Evolutionary conservation across 2,888 invertebrate species (phyloP).

Genomic region (Caenorhabditis sp.): DNA sequence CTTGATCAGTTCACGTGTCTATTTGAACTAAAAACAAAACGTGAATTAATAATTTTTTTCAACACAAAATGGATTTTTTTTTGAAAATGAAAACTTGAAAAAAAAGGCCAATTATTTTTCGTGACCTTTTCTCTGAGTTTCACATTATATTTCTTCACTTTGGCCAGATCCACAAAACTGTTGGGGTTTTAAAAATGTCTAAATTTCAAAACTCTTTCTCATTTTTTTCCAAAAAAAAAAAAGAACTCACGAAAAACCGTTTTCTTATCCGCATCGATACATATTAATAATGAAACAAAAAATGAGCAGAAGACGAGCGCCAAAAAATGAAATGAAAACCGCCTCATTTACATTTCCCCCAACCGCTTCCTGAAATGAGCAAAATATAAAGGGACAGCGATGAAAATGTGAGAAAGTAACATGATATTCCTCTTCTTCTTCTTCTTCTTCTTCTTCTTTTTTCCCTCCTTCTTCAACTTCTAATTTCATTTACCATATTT

Average conservation of each 20-base stretch:
- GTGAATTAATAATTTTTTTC: no score
- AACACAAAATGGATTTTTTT: no score
- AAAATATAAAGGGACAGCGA: neutral
- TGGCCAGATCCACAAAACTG: no score
- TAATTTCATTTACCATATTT: neutral
- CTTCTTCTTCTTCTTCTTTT: neutral
- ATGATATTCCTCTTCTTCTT: neutral
- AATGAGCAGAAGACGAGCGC: neutral
- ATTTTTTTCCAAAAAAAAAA: neutral
- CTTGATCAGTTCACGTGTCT: no score
- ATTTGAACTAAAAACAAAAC: no score
- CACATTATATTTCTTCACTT: no score
- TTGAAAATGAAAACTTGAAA: no score
- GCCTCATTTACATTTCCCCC: conserved; percentile 3
- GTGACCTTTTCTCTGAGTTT: no score
- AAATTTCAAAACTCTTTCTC: no score
- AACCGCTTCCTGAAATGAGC: neutral
- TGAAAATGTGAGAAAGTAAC: conserved; percentile 3
- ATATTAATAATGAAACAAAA: neutral
- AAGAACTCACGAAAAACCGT: neutral
- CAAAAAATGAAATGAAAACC: conserved; percentile 5
- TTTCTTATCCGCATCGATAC: neutral
- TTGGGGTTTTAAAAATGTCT: no score
- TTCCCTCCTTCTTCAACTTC: neutral
- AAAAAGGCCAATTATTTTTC: no score